Evolutionary conservation across 1,140 invertebrate species (phyloP), one percentile per base, ranked within the genome.

Genomic region (Gonatopus flavifemur): DNA sequence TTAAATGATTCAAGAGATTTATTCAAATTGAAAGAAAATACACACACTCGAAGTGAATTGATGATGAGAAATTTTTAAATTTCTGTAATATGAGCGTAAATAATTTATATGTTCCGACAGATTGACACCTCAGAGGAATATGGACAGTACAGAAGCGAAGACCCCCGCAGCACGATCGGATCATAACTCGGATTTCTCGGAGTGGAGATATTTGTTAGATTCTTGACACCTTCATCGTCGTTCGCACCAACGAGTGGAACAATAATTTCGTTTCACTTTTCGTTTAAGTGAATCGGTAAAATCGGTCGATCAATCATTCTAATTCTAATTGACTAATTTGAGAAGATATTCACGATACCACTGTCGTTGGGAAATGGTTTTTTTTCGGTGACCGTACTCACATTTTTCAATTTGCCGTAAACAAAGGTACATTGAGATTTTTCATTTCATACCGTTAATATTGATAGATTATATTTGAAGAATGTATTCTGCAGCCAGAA

Each of bases 141-240:
- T 98, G 0, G 94, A 96, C 76, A 90, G 92, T 46, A 89, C 98
- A 24, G 95, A 99, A 82, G 81, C 87, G 1, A 90, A 87, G 62
- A 80, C 87, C 31, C 97, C 98, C 2, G 88, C 94, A 0, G 87
- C 88, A 36, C 88, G 88, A 62, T 89, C 92, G 0, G 95, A 98
- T 68, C 98, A 96, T 70, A 96, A 90, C 19, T 92, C 90, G 6
- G 95, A 98, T 80, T 77, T 99, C 10, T 91, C 94, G 0, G 88
- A 93, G 64, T 99, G 98, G 97, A 89, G 94, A 66, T 96, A 98
- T 72, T 88, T 89, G 69, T 85, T 89, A 37, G 93, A 95, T 72
- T 90, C 93, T 62, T 89, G 90, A 65, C 85, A 85, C 59, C 70
- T 93, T 74, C 94, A 98, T 80, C 97, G 99, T 73, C 86, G 90